Evolutionary conservation across 2,888 invertebrate genomes (phyloP), one percentile per base, ranked within the genome.

Genomic region (Drosophila subquinaria): DNA sequence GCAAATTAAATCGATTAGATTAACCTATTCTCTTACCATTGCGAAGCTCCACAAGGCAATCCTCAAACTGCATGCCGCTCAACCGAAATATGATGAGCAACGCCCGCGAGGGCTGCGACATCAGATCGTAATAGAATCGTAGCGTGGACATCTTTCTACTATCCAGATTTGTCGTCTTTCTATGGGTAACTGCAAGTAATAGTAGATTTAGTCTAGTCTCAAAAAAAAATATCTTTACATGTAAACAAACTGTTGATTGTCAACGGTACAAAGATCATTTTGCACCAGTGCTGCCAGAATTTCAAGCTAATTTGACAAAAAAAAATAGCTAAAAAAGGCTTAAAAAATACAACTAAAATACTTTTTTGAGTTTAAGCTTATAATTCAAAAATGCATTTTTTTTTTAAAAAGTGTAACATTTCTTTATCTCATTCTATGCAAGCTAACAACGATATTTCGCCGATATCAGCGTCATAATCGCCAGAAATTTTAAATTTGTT

Each of bases 81-180:
- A 93, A 90, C 84, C 95, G 96, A 45, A 97, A 92, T 88, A 96
- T 94, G 77, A 96, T 95, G 70, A 95, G 95, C 38, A 97, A 83
- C 10, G 96, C 95, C 88, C 97, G 94, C 6, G 95, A 95, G 1
- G 96, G 96, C 91, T 96, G 97, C 0, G 97, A 97, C 94, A 97
- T 93, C 17, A 96, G 92, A 93, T 97, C 96, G 77, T 94, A 95
- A 90, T 96, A 96, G 52, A 95, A 93, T 89, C 94, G 94, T 53
- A 95, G 75, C 79, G 77, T 61, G 2, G 93, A 75, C 94, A 89
- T 84, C 47, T 69, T 73, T 1, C n/a, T 43, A n/a, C 8, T 47
- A 10, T 50, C 47, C 27, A 69, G 62, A 47, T 56, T 70, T 2
- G 79, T 62, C n/a, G 51, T 11, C 51, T 56, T 62, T 20, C 76